Base-by-base conservation (phyloP, 2,888 invertebrate genomes). In the Tuta absoluta region DNA sequence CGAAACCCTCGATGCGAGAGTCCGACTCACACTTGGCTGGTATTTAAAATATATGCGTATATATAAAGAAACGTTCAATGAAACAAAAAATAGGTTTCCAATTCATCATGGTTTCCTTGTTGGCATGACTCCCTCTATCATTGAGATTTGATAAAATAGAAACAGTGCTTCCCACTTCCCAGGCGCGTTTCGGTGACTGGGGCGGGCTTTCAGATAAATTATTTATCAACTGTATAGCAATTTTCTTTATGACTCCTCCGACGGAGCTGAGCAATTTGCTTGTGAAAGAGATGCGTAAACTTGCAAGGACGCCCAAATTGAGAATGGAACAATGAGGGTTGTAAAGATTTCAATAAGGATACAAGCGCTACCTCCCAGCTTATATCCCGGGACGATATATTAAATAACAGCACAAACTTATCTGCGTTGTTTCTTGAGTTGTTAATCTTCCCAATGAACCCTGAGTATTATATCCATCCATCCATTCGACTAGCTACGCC, bases 201-300 rank as follows among this genome's bases (percentile, higher is more conserved):
- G 84, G 87, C 86, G 86, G 87, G 88, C 90, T 90, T 87, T 89
- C 87, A 90, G 88, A 91, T 91, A 91, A 91, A 91, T 91, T 91
- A 91, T 91, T 91, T 91, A 91, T 91, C 91, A 91, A 91, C 90
- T 90, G 91, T 91, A 91, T 90, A 89, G 91, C 91, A 91, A 91
- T 91, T 91, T 91, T 91, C 91, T 91, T 91, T 91, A 91, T 89
- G 91, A 91, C 90, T 91, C 91, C 90, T 90, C 90, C 88, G 89
- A 87, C 90, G 90, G 85, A 87, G 87, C 87, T 84, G 85, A 89
- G 91, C 90, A 91, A 91, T 91, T 91, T 91, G 83, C 86, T 89
- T 84, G 81, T 82, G 90, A 88, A 89, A 87, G 89, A 89, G 88
- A 91, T 90, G 90, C 91, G 90, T 91, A 89, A 88, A 90, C 88